Evolutionary conservation across 30 jellyfish, hydroid and myxozoan species (phyloP), one percentile per base, ranked within the genome.

Genomic region (Phacellophora camtschatica): DNA sequence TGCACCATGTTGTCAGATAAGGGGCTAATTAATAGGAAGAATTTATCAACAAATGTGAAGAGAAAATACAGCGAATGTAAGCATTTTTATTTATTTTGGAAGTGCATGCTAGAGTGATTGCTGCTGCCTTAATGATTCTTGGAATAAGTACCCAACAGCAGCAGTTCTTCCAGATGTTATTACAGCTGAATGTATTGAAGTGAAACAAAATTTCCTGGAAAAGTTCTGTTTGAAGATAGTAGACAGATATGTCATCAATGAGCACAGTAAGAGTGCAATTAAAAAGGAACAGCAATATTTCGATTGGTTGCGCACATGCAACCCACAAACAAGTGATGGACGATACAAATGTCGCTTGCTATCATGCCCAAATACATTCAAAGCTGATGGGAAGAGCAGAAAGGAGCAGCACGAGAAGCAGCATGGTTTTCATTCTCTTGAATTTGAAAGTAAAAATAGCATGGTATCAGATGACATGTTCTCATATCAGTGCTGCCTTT

Each of bases 261-360:
- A 46, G 24, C 6, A 46, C 25, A 46, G 59, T 27, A 46, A 46
- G 24, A 0, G 2, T 46, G 24, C 0, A 46, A 46, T 62, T 28
- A 62, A 1, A 53, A 31, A 62, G 25, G 54, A 25, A 53, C 76
- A 62, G 76, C 36, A 62, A 35, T 62, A 62, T 30, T 4, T 20
- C 15, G 76, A 32, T 35, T 62, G 76, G 76, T 35, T 62, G 76
- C 36, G 22, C 36, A 62, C 25, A 62, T 62, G 76, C 41, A 62
- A 62, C 76, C 76, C 49, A 62, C 36, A 8, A 30, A 62, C 76
- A 20, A 0, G 23, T 20, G 76, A 62, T 62, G 76, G 76, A 20
- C 76, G 57, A 20, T 62, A 1, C 15, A 30, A 30, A 33, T 62
- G 76, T 35, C 76, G 76, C 41, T 31, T 62, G 36, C 41, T 20